Base-by-base conservation (phyloP, 2,113 vertebrate genomes). In the Elephantulus edwardii region DNA sequence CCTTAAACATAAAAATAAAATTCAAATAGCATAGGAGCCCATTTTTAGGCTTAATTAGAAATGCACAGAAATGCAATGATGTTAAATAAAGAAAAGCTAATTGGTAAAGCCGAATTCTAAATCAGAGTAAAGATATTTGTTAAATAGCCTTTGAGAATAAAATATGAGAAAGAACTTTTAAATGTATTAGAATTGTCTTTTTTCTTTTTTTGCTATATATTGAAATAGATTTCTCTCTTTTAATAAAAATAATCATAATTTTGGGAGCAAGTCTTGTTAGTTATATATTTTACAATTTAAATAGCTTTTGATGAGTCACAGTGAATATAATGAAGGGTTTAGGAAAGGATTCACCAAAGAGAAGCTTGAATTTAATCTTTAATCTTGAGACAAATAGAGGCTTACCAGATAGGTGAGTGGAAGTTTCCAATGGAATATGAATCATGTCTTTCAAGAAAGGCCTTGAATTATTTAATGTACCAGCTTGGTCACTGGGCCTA, bases 1-100 rank as follows among this genome's bases (percentile, higher is more conserved):
- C 83, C 17, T 71, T 83, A 54, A 88, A 44, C 30, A 42, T 78
- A 0, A 83, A 83, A 88, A 44, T 72, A 52, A 44, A 22, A 52
- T 62, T 6, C 83, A 83, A 30, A 30, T 71, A 19, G 22, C 5
- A 35, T 48, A 62, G 79, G 66, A 54, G 30, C 35, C 80, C 46
- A 83, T 83, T 68, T 77, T 56, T 33, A 68, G 72, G 70, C 52
- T 50, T 62, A 20, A 14, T 83, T 88, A 70, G 62, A 83, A 81
- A 71, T 48, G 8, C 9, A 46, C 78, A 56, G 70, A 78, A 85
- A 70, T 3, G 35, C 28, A 83, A 0, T 83, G 77, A 28, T 38
- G 8, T 40, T 20, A 30, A n/a, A 35, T 19, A 54, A 56, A 78
- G 44, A 8, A 81, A 72, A 68, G 30, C 1, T 44, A 74, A 60